Base-by-base conservation (phyloP, 2,888 invertebrate species). In the Trichogramma evanescens region DNA sequence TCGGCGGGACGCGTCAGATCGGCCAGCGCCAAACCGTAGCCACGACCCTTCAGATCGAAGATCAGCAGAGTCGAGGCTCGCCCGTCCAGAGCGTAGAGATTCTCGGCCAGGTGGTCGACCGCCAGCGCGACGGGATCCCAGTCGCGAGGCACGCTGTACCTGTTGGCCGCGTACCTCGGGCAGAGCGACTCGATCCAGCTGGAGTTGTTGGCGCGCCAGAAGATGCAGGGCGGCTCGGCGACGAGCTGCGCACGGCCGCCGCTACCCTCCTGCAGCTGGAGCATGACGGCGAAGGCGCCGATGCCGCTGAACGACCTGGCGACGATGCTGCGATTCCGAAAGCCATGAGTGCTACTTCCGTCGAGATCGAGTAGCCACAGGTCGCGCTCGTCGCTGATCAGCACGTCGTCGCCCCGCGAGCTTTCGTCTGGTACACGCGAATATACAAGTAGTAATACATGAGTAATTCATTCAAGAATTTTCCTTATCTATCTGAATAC, bases 301-400 rank as follows among this genome's bases (percentile, higher is more conserved):
- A 63, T 50, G 40, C 63, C 63, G n/a, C 26, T 50, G 0, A n/a
- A 13, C 0, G 59, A 51, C 9, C 9, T 50, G 0, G 5, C 8
- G 2, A 63, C 42, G 4, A 49, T 13, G 1, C 7, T 62, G 13
- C 49, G 9, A 13, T 59, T n/a, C 1, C 49, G 49, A 2, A 26
- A 26, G 26, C 26, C 26, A 26, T 26, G 26, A 26, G 2, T 3
- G 26, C 26, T 26, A 2, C 26, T 26, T 9, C 50, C 58, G 49
- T 48, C 52, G 26, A 63, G 59, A 10, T 63, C 57, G 7, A 63
- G 10, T 1, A 57, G 57, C 54, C 54, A 63, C 1, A 63, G 54
- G 44, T 60, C 54, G 5, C 51, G 42, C 5, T 63, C 59, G 53
- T 63, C 59, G 41, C 51, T 57, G 26, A 58, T 55, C 2, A 44